Conservation (phyloP, 2,797 vertebrate species). For the Rachycentron canadum region DNA sequence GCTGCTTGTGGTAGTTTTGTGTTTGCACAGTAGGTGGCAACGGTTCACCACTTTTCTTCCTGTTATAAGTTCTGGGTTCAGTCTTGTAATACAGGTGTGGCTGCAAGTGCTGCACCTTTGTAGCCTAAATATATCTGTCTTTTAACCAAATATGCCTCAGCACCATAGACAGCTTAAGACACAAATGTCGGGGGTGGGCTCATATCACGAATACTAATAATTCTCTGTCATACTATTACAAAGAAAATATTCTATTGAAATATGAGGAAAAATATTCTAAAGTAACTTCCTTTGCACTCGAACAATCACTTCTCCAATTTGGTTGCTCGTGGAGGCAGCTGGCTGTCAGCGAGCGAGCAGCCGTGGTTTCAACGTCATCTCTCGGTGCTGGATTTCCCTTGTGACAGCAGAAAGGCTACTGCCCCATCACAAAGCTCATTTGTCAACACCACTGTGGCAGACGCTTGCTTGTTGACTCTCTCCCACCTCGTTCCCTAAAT, state of each 20-base stretch:
- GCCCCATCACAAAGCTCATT: constrained; percentile 55
- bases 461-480: constrained; percentile 11
- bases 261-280: background rate
- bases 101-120: background rate
- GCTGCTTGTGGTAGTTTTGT: background rate
- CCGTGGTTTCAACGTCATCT: constrained; percentile 30
- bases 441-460: constrained; percentile 50
- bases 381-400: constrained; percentile 27
- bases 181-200: background rate
- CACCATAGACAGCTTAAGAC: background rate
- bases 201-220: background rate
- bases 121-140: background rate
- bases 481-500: background rate
- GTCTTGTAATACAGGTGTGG: background rate
- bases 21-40: constrained; percentile 59
- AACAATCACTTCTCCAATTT: constrained; percentile 2
- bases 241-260: background rate
- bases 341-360: constrained; percentile 14
- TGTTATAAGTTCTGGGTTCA: accelerated
- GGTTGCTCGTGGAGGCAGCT: constrained; percentile 58
- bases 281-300: background rate
- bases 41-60: constrained; percentile 37
- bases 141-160: background rate
- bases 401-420: constrained; percentile 49
- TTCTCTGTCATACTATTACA: background rate